Conservation (phyloP, 2,888 invertebrate species). For the Oxytorus armatus region DNA sequence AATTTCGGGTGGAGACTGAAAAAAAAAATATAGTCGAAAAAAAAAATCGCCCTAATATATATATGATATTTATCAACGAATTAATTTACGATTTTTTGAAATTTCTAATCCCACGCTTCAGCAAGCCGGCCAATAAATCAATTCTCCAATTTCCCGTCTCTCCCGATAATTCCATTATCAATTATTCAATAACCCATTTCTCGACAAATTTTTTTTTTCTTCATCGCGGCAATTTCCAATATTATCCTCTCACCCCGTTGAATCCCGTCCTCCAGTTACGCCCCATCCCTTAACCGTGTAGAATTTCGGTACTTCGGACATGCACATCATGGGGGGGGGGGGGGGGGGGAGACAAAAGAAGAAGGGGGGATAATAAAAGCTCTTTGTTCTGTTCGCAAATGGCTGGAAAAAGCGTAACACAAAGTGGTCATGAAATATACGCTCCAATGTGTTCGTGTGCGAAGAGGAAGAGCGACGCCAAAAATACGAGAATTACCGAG, state of each 20-base stretch:
- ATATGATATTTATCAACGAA: too few relatives aligned
- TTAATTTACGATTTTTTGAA: too few relatives aligned
- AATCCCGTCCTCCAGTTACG: neutral
- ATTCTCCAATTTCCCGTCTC: too few relatives aligned
- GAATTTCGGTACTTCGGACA: neutral
- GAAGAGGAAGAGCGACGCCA: neutral
- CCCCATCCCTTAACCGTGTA: neutral
- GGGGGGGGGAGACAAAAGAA: neutral
- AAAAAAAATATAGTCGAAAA: too few relatives aligned
- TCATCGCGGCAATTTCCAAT: too few relatives aligned
- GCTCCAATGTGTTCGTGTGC: neutral
- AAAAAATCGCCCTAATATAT: too few relatives aligned
- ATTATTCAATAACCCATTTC: too few relatives aligned
- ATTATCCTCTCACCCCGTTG: neutral
- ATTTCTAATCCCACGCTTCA: too few relatives aligned
- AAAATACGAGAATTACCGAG: slow-evolving; percentile 41
- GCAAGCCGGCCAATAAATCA: too few relatives aligned
- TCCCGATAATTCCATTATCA: neutral
- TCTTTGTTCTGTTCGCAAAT: slow-evolving; percentile 12
- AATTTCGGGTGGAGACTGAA: too few relatives aligned
- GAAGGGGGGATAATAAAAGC: slow-evolving; percentile 1
- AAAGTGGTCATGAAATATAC: slow-evolving; percentile 10
- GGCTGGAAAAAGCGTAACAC: slow-evolving; percentile 6
- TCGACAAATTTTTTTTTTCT: too few relatives aligned
- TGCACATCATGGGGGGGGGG: too few relatives aligned